phyloP scores from a whole-genome alignment of 2,888 invertebrate genomes.

The Ophion slaviceki region DNA sequence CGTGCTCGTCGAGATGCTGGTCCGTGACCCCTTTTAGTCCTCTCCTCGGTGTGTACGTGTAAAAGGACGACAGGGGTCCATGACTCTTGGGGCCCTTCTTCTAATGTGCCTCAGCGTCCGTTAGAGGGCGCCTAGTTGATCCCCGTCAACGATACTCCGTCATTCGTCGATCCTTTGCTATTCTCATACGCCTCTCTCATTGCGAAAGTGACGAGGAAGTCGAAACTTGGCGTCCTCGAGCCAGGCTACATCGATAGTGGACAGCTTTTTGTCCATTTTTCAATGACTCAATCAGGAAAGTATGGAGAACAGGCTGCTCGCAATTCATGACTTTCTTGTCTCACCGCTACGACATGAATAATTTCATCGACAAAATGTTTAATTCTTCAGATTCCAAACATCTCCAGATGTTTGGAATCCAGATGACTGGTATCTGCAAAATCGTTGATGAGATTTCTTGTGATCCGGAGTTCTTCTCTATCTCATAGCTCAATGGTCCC shows the following conservation, averaged over 20 bases:
- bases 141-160: constrained; percentile 38
- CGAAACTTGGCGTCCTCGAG: constrained; percentile 32
- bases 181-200: constrained; percentile 37
- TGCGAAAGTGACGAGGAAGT: constrained; percentile 41
- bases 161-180: constrained; percentile 40
- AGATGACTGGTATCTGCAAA: too few relatives aligned
- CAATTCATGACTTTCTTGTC: constrained; percentile 4
- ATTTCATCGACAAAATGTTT: too few relatives aligned
- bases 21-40: constrained; percentile 72
- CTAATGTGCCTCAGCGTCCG: constrained; percentile 24
- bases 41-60: constrained; percentile 31
- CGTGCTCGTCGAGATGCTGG: constrained; percentile 66
- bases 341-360: too few relatives aligned
- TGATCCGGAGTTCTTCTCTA: too few relatives aligned
- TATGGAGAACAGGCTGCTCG: background rate
- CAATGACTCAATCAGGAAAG: constrained; percentile 33
- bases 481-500: too few relatives aligned
- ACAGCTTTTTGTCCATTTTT: constrained; percentile 20
- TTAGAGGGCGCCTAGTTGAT: constrained; percentile 45
- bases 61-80: constrained; percentile 54
- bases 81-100: constrained; percentile 51
- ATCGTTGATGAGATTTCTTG: too few relatives aligned
- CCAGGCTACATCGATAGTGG: constrained; percentile 3
- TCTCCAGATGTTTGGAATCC: too few relatives aligned
- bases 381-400: too few relatives aligned